These are phyloP conservation scores for Drosophila trichaetosa DNA, from an alignment of 2,888 invertebrate genomes.

Conservation along the genomic window DNA sequence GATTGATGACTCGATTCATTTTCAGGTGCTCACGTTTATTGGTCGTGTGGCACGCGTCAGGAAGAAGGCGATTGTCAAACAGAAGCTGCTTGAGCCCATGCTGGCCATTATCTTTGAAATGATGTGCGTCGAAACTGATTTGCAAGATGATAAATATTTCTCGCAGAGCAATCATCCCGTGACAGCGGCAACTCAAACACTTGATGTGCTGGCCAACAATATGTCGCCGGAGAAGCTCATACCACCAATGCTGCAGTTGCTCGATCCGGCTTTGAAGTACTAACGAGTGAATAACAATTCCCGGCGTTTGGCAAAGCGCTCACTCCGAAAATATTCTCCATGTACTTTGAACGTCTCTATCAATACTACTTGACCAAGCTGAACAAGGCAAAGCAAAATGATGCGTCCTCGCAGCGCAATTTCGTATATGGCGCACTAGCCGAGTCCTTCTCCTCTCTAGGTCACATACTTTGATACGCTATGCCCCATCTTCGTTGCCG, in stretches of 20 bases:
- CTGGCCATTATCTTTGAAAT: conserved; percentile 88
- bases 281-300: not conserved
- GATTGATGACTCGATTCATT: conserved; percentile 87
- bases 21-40: conserved; percentile 89
- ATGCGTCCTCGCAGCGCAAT: conserved; percentile 87
- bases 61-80: conserved; percentile 89
- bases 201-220: conserved; percentile 90
- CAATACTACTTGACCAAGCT: conserved; percentile 88
- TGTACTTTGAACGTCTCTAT: conserved; percentile 88
- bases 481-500: conserved; percentile 88
- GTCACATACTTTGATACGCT: conserved; percentile 87
- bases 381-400: conserved; percentile 87
- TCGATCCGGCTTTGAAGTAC: conserved; percentile 87
- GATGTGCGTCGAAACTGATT: conserved; percentile 88
- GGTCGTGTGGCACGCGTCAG: conserved; percentile 89
- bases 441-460: conserved; percentile 89
- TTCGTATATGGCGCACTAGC: conserved; percentile 91
- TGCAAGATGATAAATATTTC: conserved; percentile 87
- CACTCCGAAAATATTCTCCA: conserved; percentile 88
- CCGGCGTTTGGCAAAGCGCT: conserved; percentile 89
- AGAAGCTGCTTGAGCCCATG: conserved; percentile 89
- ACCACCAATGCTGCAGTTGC: conserved; percentile 88
- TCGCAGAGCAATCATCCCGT: conserved; percentile 89
- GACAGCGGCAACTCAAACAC: conserved; percentile 90
- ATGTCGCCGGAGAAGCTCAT: conserved; percentile 91